Conservation (phyloP, 2,888 invertebrate species). For the Coenonympha arcania region DNA sequence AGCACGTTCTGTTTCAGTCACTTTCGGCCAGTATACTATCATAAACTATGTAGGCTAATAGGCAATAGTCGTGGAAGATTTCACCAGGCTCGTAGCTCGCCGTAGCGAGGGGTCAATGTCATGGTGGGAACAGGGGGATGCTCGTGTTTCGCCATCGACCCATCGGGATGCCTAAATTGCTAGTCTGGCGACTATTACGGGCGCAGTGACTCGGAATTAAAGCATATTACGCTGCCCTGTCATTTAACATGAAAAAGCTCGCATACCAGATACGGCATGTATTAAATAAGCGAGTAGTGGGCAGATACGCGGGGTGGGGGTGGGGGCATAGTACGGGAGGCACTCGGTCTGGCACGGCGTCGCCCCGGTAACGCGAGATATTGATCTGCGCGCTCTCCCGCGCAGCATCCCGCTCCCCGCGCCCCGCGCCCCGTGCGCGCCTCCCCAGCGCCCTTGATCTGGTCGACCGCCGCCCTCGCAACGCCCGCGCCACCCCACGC, state of each 20-base stretch:
- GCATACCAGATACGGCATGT: constrained; percentile 66
- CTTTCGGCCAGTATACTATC: background rate
- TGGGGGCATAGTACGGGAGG: constrained; percentile 70
- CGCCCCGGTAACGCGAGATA: constrained; percentile 74
- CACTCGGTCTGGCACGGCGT: constrained; percentile 77
- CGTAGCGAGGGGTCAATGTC: constrained; percentile 51
- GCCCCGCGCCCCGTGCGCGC: constrained; percentile 46
- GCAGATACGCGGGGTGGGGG: constrained; percentile 40
- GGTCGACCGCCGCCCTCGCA: constrained; percentile 39
- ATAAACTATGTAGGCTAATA: background rate
- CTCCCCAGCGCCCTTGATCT: constrained; percentile 58
- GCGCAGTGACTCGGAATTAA: constrained; percentile 44
- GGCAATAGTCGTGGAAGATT: background rate
- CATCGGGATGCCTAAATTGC: constrained; percentile 28
- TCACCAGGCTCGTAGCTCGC: constrained; percentile 22
- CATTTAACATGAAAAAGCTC: constrained; percentile 69
- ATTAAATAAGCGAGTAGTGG: constrained; percentile 71
- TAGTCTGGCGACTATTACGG: constrained; percentile 35
- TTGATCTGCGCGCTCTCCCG: constrained; percentile 67
- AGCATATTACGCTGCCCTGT: constrained; percentile 54
- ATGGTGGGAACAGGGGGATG: constrained; percentile 35
- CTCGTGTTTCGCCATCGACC: constrained; percentile 37
- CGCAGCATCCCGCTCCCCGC: constrained; percentile 37
- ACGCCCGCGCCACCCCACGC: constrained; percentile 46
- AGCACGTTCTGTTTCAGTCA: background rate